Evolutionary conservation across 1,140 invertebrate species (phyloP).

Genomic region (Brachionus calyciflorus): DNA sequence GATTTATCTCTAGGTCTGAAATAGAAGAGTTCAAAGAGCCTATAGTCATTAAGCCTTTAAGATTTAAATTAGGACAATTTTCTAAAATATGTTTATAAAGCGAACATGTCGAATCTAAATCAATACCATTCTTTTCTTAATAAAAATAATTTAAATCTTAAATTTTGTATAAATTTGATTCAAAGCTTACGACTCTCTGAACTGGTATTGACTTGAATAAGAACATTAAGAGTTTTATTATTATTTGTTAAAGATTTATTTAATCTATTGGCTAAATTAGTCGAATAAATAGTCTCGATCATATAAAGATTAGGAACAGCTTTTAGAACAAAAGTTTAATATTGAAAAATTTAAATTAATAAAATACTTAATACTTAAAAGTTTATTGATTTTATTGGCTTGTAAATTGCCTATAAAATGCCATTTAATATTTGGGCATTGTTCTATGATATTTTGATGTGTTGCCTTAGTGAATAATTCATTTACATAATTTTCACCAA

Average conservation of each 20-base stretch:
- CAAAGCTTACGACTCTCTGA: conserved; percentile 73
- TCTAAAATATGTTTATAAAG: conserved; percentile 72
- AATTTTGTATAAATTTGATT: too few species aligned
- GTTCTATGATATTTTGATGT: conserved; percentile 70
- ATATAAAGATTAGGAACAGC: conserved; percentile 71
- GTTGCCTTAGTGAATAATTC: conserved; percentile 80
- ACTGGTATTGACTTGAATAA: conserved; percentile 91
- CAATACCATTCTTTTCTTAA: conserved; percentile 25
- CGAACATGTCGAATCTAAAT: conserved; percentile 63
- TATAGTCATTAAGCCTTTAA: conserved; percentile 93
- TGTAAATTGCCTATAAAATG: conserved; percentile 96
- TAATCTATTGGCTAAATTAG: conserved; percentile 75
- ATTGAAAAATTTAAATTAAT: neutral
- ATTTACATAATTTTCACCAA: conserved; percentile 94
- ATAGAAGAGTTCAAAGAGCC: conserved; percentile 77
- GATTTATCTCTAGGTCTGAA: conserved; percentile 73
- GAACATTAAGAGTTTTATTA: conserved; percentile 59
- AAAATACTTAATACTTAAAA: neutral
- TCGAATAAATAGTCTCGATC: conserved; percentile 81
- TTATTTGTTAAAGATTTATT: conserved; percentile 56
- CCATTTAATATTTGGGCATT: conserved; percentile 89
- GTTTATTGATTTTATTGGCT: conserved; percentile 73
- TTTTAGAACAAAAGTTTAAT: conserved; percentile 47
- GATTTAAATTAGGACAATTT: conserved; percentile 75
- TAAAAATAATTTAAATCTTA: conserved; percentile 47